Evolutionary conservation across 2,888 invertebrate genomes (phyloP), one percentile per base, ranked within the genome.

Genomic region (Meganola albula): DNA sequence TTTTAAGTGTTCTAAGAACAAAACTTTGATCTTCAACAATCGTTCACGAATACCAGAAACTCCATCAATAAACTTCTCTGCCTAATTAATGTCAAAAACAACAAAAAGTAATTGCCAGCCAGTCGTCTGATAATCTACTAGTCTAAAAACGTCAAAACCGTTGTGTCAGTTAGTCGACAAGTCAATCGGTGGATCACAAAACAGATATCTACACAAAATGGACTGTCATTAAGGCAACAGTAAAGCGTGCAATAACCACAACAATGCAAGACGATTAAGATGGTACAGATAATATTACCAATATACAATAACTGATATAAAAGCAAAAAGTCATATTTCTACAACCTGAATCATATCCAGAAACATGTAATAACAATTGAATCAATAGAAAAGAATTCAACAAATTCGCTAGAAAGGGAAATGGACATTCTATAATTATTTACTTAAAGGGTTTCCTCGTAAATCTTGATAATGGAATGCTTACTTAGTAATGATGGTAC

Each of bases 401-500:
- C 58, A 56, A 69, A 72, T 68, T 62, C 63, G 58, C 66, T 69
- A 66, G 73, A 74, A 71, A 74, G 70, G 51, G 56, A 71, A 74
- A 71, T 71, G 64, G 64, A 58, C 64, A 53, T 55, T 62, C 37
- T n/a, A 68, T 70, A 80, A 82, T n/a, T n/a, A n/a, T 82, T 78
- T 80, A 74, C 70, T 71, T 70, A 74, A 76, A 76, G 77, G 80
- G 75, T 73, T 75, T 74, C 70, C 74, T 74, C 69, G 73, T 73
- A 74, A 75, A 78, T 78, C 78, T 77, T 70, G 74, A 78, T 79
- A 79, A 77, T 77, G 74, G 69, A 73, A 70, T 64, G 64, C 64
- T 63, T 54, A 60, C 64, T 58, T 63, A 64, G 58, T 44, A 45
- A 44, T 40, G 34, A 25, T 18, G n/a, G 18, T 27, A 10, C 24